phyloP scores from a whole-genome alignment of 23 tunicate species.

The Halocynthia roretzi region DNA sequence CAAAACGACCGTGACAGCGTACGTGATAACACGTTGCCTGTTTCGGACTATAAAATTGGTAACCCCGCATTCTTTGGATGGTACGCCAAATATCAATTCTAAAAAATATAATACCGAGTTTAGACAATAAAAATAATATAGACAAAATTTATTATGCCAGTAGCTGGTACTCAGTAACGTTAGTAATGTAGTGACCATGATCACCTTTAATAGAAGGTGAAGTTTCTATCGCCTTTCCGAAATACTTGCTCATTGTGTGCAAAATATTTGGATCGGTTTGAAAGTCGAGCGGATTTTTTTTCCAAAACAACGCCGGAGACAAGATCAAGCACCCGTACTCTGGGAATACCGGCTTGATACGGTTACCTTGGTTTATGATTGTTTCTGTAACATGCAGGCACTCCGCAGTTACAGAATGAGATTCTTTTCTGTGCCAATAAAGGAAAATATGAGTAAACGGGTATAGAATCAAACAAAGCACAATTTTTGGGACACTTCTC shows the following conservation, averaged over 20 bases:
- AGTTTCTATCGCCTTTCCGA: constrained; percentile 46
- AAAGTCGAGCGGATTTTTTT: constrained; percentile 15
- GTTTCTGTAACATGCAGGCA: constrained; percentile 50
- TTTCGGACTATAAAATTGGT: constrained; percentile 9
- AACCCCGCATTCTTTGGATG: constrained; percentile 43
- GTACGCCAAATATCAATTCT: constrained; percentile 73
- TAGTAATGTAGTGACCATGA: not conserved
- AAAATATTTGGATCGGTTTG: constrained; percentile 37
- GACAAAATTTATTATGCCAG: not conserved
- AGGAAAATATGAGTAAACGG: not conserved
- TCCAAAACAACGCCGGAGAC: constrained; percentile 85
- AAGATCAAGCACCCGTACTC: constrained; percentile 62
- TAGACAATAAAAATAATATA: not conserved
- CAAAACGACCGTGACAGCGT: constrained; percentile 68
- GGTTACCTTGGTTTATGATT: constrained; percentile 38
- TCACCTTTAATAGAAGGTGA: constrained; percentile 65
- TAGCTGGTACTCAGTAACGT: not conserved
- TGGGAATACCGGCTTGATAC: constrained; percentile 60
- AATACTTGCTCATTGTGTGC: constrained; percentile 56
- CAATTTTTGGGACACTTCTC: no score
- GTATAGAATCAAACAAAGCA: not conserved
- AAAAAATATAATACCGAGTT: not conserved
- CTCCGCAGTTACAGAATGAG: constrained; percentile 24
- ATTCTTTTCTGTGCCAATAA: not conserved
- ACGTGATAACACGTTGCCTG: constrained; percentile 30